phyloP scores from a whole-genome alignment of 2,797 vertebrate genomes.

The Amphiprion clarkii region DNA sequence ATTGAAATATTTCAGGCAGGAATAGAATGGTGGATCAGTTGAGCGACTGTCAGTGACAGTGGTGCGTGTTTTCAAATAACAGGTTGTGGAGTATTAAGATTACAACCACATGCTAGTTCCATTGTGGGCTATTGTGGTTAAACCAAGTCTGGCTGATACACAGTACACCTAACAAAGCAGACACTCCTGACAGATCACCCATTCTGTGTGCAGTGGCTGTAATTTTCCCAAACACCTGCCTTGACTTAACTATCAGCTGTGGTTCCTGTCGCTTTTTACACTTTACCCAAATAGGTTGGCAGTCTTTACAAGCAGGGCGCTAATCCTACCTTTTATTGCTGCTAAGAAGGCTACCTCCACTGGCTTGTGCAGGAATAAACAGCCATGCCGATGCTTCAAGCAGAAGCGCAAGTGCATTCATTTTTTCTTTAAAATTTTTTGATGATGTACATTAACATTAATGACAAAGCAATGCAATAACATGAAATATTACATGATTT shows the following conservation, averaged over 20 bases:
- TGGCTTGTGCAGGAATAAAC: conserved; percentile 64
- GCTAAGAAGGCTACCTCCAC: conserved; percentile 75
- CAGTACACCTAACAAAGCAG: conserved; percentile 55
- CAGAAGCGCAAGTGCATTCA: conserved; percentile 3
- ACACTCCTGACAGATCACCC: conserved; percentile 62
- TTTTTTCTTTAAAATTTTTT: conserved; percentile 7
- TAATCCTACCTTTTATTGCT: conserved; percentile 86
- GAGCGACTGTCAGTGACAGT: not conserved
- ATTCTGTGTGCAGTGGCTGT: conserved; percentile 64
- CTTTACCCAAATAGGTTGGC: conserved; percentile 76
- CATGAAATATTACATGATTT: not conserved
- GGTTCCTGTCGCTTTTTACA: conserved; percentile 79
- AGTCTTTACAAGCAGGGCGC: conserved; percentile 83
- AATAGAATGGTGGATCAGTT: not conserved
- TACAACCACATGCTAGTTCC: conserved; percentile 26
- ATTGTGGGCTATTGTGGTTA: conserved; percentile 31
- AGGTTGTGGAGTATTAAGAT: conserved; percentile 11
- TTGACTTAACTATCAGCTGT: conserved; percentile 77
- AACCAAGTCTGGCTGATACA: conserved; percentile 34
- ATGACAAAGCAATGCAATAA: not conserved
- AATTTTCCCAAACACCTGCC: conserved; percentile 83
- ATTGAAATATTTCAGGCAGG: not conserved
- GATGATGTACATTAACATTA: not conserved
- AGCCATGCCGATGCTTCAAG: conserved; percentile 53
- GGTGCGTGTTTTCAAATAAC: conserved; percentile 23